Base-by-base conservation (phyloP, 2,888 invertebrate genomes). In the Azorinus chamasolen region DNA sequence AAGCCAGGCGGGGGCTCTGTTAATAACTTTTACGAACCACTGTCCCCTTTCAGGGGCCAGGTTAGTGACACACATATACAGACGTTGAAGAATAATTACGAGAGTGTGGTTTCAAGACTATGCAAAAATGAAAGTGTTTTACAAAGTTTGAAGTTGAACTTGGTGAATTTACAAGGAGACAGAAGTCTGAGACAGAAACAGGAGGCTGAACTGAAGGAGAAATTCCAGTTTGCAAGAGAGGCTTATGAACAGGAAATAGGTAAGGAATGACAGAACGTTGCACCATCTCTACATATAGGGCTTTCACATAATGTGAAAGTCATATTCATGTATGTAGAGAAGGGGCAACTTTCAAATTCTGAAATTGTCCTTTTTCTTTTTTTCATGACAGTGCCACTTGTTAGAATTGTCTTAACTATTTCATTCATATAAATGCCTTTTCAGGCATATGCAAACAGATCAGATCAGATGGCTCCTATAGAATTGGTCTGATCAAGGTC, bases 71-170 rank as follows among this genome's bases (percentile, higher is more conserved):
- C 77, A 22, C 83, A 84, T 62, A 69, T 73, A 39, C 85, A 86
- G 37, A 76, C 81, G 41, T 72, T 86, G 39, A 79, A 83, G 54
- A 78, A 73, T 58, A 85, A 84, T 54, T 88, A 88, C 66, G 88
- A 88, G 71, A 65, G 58, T 0, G 63, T 89, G 3, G 86, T 88
- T 10, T 87, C 87, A 14, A 76, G 91, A 45, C 87, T 91, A 45
- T 91, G 91, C 79, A 87, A 86, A 74, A 84, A 83, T 48, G 91
- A 91, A 80, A 91, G 91, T 79, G 82, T 85, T 46, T 80, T 91
- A 25, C 89, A 90, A 68, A 90, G 86, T 32, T 68, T 91, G 54
- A 91, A 90, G 65, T 71, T 90, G 48, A 89, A 84, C 50, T 74
- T 91, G 32, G 74, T 87, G 14, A 87, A 85, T 61, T 61, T 88